A percentile compares a stretch with the other conserved stretches of the same genome.
phyloP scores from a whole-genome alignment of 2,113 vertebrate species.

The Nothoprocta perdicaria region DNA sequence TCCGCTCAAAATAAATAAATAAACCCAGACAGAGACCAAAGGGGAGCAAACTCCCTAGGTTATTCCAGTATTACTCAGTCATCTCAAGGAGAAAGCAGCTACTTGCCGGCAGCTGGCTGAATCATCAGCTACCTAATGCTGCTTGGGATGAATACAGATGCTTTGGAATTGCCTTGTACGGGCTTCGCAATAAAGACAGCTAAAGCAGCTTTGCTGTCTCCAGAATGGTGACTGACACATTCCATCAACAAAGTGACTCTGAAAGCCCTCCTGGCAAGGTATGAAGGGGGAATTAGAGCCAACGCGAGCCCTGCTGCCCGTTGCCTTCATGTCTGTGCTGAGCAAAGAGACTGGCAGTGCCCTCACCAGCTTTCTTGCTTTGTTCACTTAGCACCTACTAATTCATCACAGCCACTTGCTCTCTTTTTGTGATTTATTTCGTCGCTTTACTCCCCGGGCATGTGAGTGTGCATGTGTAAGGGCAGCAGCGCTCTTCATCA shows the following conservation, averaged over 20 bases:
- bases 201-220: conserved; percentile 42
- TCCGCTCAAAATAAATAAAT: conserved; percentile 46
- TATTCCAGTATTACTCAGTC: conserved; percentile 27
- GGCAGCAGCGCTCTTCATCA: conserved; percentile 27
- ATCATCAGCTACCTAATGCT: conserved; percentile 63
- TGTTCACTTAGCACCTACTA: background rate
- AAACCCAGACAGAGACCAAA: background rate
- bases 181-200: conserved; percentile 14
- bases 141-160: conserved; percentile 75
- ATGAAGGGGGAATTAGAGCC: conserved; percentile 31
- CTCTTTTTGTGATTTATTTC: conserved; percentile 20
- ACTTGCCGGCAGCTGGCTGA: conserved; percentile 54
- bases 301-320: rapidly evolving
- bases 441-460: background rate
- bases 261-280: conserved; percentile 57
- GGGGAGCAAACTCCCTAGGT: conserved; percentile 33
- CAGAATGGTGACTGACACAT: conserved; percentile 66
- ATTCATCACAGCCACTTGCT: conserved; percentile 43
- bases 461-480: background rate
- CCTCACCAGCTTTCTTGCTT: background rate
- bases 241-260: conserved; percentile 42
- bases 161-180: conserved; percentile 26
- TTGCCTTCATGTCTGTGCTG: background rate
- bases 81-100: conserved; percentile 57
- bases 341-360: background rate